Conservation (phyloP, 2,113 vertebrate genomes). For the Sceloporus undulatus region DNA sequence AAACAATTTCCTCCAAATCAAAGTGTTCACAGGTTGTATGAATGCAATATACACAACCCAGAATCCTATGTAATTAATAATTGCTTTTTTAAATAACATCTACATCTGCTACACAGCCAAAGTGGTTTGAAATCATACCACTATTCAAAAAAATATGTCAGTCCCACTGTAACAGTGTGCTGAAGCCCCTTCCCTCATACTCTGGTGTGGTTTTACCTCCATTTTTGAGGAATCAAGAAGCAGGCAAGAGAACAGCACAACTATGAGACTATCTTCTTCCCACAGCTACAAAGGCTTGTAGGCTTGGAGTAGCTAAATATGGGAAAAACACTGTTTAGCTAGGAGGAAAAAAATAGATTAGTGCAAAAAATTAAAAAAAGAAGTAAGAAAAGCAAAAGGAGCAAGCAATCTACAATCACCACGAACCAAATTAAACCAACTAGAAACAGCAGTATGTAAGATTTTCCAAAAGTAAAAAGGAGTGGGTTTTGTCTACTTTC, state of each 20-base stretch:
- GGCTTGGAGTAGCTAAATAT: too few species aligned
- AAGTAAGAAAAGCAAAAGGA: neutral
- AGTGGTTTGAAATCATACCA: neutral
- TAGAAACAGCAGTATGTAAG: neutral
- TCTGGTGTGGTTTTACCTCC: neutral
- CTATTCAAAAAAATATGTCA: neutral
- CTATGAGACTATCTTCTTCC: too few species aligned
- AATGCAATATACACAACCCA: neutral
- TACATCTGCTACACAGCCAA: neutral
- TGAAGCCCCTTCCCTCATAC: neutral
- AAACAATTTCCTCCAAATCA: neutral
- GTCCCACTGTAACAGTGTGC: neutral
- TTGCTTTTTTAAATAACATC: neutral
- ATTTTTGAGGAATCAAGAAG: neutral
- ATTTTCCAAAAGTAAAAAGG: neutral
- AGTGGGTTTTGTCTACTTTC: too few species aligned
- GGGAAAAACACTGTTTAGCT: too few species aligned
- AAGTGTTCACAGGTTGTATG: neutral
- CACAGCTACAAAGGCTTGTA: too few species aligned
- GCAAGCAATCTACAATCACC: neutral
- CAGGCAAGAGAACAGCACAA: neutral
- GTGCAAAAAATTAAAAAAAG: too few species aligned
- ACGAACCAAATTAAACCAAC: neutral
- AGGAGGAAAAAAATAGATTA: neutral
- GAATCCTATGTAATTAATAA: neutral